Conservation (phyloP, 2,797 vertebrate genomes). For the Etheostoma nigrum region DNA sequence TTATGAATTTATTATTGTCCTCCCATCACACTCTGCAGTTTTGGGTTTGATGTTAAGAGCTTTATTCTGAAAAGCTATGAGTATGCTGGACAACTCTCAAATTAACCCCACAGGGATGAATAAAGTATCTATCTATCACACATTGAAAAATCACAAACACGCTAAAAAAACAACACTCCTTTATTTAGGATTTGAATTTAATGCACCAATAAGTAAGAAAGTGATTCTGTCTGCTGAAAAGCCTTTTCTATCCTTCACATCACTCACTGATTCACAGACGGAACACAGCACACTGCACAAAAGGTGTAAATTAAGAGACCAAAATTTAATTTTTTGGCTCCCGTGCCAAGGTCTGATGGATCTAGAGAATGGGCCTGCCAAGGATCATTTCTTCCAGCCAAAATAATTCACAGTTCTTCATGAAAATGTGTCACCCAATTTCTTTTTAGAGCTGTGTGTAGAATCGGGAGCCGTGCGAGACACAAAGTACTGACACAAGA, state of each 20-base stretch:
- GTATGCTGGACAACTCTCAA: neutral
- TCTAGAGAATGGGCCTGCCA: slow-evolving; percentile 51
- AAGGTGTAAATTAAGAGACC: slow-evolving; percentile 48
- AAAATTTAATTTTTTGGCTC: slow-evolving; percentile 39
- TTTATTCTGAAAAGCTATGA: slow-evolving; percentile 17
- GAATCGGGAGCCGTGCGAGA: neutral
- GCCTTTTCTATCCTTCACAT: slow-evolving; percentile 25
- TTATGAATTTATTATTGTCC: slow-evolving; percentile 34
- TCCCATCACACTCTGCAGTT: neutral
- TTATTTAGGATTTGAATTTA: slow-evolving; percentile 6
- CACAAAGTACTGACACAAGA: slow-evolving; percentile 28
- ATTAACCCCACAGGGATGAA: too few species aligned
- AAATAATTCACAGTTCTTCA: slow-evolving; percentile 48
- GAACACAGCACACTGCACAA: slow-evolving; percentile 26
- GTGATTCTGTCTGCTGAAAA: slow-evolving; percentile 13
- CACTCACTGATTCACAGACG: slow-evolving; percentile 28
- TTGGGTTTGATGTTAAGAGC: slow-evolving; percentile 16
- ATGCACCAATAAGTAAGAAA: slow-evolving; percentile 20
- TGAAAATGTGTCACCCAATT: slow-evolving; percentile 60
- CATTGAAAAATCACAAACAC: neutral
- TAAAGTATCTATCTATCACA: neutral
- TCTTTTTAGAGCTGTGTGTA: slow-evolving; percentile 19
- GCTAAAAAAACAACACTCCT: neutral
- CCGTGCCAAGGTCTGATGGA: slow-evolving; percentile 51
- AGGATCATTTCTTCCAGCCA: slow-evolving; percentile 57